Conservation (phyloP, 2,888 invertebrate genomes). For the Koerneria pararmatus region DNA sequence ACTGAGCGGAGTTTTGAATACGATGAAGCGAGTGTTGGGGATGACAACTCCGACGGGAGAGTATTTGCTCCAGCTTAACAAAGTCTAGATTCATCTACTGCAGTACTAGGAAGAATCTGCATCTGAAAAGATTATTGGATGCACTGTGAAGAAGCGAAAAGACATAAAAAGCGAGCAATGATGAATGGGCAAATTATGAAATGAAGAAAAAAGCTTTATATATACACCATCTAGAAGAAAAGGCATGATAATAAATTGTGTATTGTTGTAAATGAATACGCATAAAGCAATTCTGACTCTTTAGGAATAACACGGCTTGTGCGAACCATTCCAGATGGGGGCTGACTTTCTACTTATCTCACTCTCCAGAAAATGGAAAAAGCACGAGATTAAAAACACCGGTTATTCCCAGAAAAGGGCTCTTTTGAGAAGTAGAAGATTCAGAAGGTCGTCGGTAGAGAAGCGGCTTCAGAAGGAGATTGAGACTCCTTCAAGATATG, state of each 20-base stretch:
- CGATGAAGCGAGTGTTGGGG: constrained; percentile 71
- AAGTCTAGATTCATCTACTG: not conserved
- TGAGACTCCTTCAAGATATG: too few species aligned
- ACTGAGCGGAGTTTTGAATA: constrained; percentile 74
- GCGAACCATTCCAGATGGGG: too few species aligned
- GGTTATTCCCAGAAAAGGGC: too few species aligned
- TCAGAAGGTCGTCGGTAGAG: too few species aligned
- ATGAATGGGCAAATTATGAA: too few species aligned
- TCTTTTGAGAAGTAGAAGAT: too few species aligned
- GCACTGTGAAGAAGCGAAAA: too few species aligned
- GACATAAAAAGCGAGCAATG: too few species aligned
- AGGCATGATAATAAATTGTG: not conserved
- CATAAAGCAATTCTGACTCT: constrained; percentile 45
- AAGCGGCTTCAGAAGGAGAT: too few species aligned
- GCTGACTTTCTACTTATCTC: too few species aligned
- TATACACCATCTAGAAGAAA: not conserved
- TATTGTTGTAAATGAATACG: not conserved
- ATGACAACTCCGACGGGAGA: constrained; percentile 67
- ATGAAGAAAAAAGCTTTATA: not conserved
- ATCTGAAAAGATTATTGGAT: not conserved
- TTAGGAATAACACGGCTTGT: constrained; percentile 48
- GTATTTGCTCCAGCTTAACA: constrained; percentile 61
- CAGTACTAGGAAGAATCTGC: not conserved
- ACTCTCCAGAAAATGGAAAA: too few species aligned
- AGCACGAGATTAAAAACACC: too few species aligned